These are phyloP conservation scores for Spilarctia lutea DNA, from an alignment of 2,888 invertebrate species.

Conservation along the genomic window DNA sequence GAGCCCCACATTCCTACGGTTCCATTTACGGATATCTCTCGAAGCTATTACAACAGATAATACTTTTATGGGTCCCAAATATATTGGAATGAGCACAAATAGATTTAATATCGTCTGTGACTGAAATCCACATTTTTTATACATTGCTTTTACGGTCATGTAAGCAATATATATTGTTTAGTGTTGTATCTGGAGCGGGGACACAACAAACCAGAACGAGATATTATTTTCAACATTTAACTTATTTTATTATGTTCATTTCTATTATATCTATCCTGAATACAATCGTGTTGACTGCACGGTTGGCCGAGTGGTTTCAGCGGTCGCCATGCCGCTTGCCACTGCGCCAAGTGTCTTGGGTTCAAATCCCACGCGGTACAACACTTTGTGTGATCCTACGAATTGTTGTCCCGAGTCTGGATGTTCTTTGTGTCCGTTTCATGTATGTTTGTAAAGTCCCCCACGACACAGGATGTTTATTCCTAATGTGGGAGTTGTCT, in stretches of 20 bases:
- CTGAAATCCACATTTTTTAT: conserved; percentile 15
- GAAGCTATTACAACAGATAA: conserved; percentile 25
- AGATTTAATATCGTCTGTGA: conserved; percentile 20
- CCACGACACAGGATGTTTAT: too few species aligned
- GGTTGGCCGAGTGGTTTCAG: too few species aligned
- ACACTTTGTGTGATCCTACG: too few species aligned
- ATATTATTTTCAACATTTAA: neutral
- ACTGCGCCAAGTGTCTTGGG: too few species aligned
- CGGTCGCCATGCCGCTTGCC: too few species aligned
- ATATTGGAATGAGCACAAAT: conserved; percentile 25
- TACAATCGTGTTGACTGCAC: too few species aligned
- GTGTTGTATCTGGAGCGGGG: neutral
- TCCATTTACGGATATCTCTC: conserved; percentile 5
- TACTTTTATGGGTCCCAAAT: conserved; percentile 31
- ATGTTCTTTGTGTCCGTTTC: too few species aligned
- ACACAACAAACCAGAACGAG: neutral
- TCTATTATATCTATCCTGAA: neutral
- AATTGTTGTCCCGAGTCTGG: too few species aligned
- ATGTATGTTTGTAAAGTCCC: too few species aligned
- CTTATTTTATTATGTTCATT: neutral
- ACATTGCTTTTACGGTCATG: conserved; percentile 20
- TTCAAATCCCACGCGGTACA: too few species aligned
- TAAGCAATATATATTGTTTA: neutral
- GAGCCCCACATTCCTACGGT: conserved; percentile 6
- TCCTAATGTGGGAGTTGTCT: too few species aligned